phyloP scores from a whole-genome alignment of 1,140 invertebrate genomes.

The Leptestheria dahalacensis region DNA sequence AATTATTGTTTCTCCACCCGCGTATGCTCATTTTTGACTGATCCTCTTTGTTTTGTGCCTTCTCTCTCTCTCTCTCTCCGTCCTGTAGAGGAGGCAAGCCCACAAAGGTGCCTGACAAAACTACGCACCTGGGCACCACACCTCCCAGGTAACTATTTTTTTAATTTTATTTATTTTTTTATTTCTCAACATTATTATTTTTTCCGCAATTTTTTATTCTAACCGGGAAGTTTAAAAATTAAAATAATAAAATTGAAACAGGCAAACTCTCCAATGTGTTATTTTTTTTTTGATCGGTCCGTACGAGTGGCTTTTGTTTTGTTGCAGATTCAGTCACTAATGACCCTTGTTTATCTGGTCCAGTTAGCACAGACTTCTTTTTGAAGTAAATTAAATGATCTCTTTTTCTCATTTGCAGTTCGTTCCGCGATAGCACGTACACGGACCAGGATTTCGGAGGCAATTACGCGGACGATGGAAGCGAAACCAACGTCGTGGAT shows the following conservation, averaged over 20 bases:
- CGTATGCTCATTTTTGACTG: not conserved
- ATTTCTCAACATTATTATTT: no score
- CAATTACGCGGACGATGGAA: slow-evolving; percentile 36
- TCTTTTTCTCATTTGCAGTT: slow-evolving; percentile 71
- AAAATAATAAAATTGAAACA: no score
- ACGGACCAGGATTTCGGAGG: slow-evolving; percentile 37
- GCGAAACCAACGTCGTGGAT: slow-evolving; percentile 53
- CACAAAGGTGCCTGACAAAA: slow-evolving; percentile 9
- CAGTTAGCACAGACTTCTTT: no score
- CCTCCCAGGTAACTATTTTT: slow-evolving; percentile 13
- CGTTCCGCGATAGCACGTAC: slow-evolving; percentile 47
- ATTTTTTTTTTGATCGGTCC: no score
- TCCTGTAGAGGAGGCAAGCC: slow-evolving; percentile 8
- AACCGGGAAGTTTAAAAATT: no score
- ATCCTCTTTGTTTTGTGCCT: not conserved
- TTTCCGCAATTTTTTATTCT: not conserved
- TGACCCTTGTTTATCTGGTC: no score
- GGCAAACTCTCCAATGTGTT: no score
- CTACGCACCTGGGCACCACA: slow-evolving; percentile 9
- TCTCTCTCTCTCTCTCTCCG: not conserved
- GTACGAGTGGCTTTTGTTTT: no score
- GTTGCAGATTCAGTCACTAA: no score
- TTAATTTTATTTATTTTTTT: no score
- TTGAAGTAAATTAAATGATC: no score
- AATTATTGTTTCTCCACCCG: not conserved